phyloP scores from a whole-genome alignment of 2,797 vertebrate genomes.

The Triplophysa yarkandensis region DNA sequence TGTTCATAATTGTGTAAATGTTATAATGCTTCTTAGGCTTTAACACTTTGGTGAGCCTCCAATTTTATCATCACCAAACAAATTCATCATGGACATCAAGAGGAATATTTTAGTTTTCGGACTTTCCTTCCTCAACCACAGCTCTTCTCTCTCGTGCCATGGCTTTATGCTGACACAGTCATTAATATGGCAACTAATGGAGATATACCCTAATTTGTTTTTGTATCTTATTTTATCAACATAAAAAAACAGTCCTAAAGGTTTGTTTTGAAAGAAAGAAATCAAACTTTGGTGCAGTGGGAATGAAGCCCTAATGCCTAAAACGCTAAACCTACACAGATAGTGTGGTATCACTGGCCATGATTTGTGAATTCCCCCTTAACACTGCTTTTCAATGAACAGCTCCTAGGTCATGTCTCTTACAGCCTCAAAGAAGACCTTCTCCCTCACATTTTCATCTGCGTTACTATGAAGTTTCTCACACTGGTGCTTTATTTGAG shows the following conservation, averaged over 20 bases:
- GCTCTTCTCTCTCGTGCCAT: not conserved
- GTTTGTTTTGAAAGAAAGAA: constrained; percentile 40
- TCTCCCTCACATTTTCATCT: constrained; percentile 30
- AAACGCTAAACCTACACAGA: not conserved
- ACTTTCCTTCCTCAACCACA: not conserved
- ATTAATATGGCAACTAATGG: not conserved
- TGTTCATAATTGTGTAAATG: not conserved
- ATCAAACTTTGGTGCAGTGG: constrained; percentile 36
- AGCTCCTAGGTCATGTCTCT: constrained; percentile 58
- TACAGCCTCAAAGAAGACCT: constrained; percentile 47
- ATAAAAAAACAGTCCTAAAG: not conserved
- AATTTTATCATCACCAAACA: not conserved
- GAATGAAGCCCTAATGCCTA: not conserved
- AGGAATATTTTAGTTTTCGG: not conserved
- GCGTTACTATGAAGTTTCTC: constrained; percentile 51
- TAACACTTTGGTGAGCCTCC: not conserved
- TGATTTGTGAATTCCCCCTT: constrained; percentile 32
- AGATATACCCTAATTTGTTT: not conserved
- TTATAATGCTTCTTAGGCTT: not conserved
- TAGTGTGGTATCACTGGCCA: not conserved
- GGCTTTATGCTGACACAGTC: not conserved
- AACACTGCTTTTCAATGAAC: constrained; percentile 45
- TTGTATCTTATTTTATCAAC: not conserved
- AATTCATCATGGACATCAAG: not conserved
- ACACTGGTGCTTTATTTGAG: constrained; percentile 18